These are phyloP conservation scores for Capromys pilorides DNA, from an alignment of 2,797 vertebrate genomes.

Conservation along the genomic window DNA sequence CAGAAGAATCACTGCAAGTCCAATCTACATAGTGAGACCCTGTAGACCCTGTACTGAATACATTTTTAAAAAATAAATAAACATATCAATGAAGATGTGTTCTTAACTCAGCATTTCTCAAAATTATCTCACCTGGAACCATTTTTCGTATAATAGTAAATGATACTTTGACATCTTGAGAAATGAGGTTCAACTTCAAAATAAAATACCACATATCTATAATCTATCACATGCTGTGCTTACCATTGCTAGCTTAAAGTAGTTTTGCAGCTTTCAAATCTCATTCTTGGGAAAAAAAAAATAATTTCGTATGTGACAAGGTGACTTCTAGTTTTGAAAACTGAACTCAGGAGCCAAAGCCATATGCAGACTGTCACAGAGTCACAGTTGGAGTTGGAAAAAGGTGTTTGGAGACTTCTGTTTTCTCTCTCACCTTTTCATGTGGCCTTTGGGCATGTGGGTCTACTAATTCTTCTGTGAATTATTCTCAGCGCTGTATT, in stretches of 20 bases:
- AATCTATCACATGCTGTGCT: neutral
- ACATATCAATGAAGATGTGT: neutral
- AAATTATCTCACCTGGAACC: neutral
- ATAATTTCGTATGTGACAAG: constrained; percentile 6
- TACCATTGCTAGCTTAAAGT: constrained; percentile 34
- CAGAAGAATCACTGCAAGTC: no score
- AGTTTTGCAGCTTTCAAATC: constrained; percentile 42
- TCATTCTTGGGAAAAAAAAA: constrained; percentile 20
- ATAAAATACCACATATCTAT: neutral
- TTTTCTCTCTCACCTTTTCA: neutral
- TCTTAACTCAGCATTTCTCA: constrained; percentile 8
- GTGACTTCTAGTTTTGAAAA: constrained; percentile 34
- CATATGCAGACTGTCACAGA: neutral
- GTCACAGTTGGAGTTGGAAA: neutral
- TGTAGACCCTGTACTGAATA: no score
- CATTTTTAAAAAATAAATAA: neutral
- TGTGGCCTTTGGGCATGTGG: neutral
- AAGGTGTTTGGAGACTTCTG: neutral
- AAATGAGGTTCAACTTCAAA: neutral
- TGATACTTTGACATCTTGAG: constrained; percentile 4
- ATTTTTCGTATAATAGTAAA: neutral
- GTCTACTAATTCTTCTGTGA: neutral
- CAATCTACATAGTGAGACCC: no score
- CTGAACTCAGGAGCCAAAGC: neutral
- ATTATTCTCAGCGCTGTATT: neutral